Base-by-base conservation (phyloP, 2,797 vertebrate species). In the Anisognathus igniventris region DNA sequence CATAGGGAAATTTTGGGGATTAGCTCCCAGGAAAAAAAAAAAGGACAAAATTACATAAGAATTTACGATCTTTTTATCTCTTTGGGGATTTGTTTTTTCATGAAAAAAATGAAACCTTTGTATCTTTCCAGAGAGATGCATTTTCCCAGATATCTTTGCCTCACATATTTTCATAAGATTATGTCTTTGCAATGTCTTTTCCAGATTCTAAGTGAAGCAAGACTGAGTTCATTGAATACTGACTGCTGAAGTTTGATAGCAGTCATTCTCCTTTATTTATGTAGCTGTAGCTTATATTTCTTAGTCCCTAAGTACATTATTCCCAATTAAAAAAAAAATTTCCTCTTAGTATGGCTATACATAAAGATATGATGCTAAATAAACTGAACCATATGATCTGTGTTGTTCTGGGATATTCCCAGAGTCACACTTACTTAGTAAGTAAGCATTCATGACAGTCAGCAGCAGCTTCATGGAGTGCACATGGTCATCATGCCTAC, bases 131-230 rank as follows among this genome's bases (percentile, higher is more conserved):
- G 60, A 72, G 65, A 72, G 25, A 58, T 84, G 15, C 65, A 71
- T 93, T 97, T 97, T 94, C 60, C 77, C 88, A 72, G 33, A 56
- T 91, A 82, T 47, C n/a, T 79, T 86, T 45, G 42, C 39, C 25
- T 94, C 50, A 25, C 61, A 28, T 86, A 65, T 65, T 89, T 94
- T 92, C 24, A 16, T 85, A 70, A 64, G 33, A 57, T 88, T 56
- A 24, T 47, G 77, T 94, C 76, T 92, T 95, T 68, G 39, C 73
- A 79, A 53, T 87, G 67, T 76, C 42, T 95, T 83, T 94, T 96
- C 76, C 90, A 91, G 84, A 72, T 84, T 54, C 61, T 48, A 50
- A n/a, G n/a, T 50, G 35, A 15, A 60, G 25, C 23, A 42, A 45
- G 18, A 72, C 39, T 65, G 28, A 62, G 42, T 86, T 90, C 19